Evolutionary conservation across 2,888 invertebrate species (phyloP).

Genomic region (Apamea crenata): DNA sequence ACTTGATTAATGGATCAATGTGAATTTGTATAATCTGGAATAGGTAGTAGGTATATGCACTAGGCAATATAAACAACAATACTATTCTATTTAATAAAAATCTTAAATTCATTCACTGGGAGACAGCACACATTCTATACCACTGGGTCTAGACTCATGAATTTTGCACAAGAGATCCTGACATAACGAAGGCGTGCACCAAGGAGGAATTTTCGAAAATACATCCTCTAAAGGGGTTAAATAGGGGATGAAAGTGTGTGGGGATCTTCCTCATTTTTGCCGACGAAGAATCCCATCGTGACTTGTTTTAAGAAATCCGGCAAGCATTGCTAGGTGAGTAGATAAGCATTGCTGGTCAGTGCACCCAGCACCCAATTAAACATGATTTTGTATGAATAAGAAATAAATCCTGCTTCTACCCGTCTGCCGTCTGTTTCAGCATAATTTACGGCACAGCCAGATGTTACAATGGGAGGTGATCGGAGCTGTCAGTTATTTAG

Average conservation of each 20-base stretch:
- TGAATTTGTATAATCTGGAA: neutral
- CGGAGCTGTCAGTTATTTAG: constrained; percentile 9
- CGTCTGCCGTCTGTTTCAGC: neutral
- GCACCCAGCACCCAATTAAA: too few species aligned
- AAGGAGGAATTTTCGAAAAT: neutral
- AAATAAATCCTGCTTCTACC: neutral
- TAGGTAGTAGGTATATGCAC: neutral
- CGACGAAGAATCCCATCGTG: neutral
- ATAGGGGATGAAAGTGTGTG: neutral
- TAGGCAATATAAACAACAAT: neutral
- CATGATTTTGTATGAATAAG: neutral
- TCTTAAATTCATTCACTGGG: neutral
- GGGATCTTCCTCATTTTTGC: neutral
- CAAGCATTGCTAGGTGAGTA: neutral
- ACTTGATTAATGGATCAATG: too few species aligned
- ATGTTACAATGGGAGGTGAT: neutral
- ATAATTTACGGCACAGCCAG: constrained; percentile 15
- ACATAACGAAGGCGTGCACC: neutral
- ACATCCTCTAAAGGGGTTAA: too few species aligned
- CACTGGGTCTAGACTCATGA: neutral
- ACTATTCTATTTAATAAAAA: neutral
- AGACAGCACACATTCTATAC: neutral
- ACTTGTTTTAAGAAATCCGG: neutral
- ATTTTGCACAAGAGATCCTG: neutral
- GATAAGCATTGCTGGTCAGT: neutral